Percentiles rank a stretch among this genome's conserved stretches.
Evolutionary conservation across 2,113 vertebrate species (phyloP).

Genomic region (Hippoglossus stenolepis): DNA sequence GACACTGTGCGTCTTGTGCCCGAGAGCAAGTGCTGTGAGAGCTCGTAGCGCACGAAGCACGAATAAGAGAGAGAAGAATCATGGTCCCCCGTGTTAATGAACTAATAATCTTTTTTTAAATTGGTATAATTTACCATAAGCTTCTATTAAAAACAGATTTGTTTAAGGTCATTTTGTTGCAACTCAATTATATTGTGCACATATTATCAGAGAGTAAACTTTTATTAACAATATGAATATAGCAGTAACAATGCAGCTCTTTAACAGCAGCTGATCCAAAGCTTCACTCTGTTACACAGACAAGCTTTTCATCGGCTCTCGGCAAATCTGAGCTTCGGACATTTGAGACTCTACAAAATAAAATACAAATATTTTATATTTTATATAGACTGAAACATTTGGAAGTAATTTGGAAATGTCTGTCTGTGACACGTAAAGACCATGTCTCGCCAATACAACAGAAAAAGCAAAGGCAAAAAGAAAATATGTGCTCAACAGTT

Average conservation of each 20-base stretch:
- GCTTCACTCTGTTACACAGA: no score
- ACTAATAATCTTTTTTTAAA: neutral
- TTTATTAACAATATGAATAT: no score
- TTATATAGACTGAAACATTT: neutral
- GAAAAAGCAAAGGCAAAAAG: neutral
- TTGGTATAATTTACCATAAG: neutral
- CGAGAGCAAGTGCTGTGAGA: slow-evolving; percentile 38
- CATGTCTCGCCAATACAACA: neutral
- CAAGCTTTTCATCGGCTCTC: no score
- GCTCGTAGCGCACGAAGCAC: neutral
- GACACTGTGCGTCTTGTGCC: slow-evolving; percentile 53
- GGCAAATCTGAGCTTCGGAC: no score
- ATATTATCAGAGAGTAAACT: no score
- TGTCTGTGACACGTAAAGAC: neutral
- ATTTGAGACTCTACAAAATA: no score
- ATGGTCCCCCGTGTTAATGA: slow-evolving; percentile 5
- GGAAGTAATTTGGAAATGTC: neutral
- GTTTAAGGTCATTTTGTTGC: neutral
- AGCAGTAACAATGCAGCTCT: neutral
- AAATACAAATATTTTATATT: neutral
- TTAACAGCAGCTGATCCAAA: neutral
- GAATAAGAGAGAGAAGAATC: slow-evolving; percentile 1
- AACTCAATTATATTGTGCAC: no score
- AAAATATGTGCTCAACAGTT: neutral
- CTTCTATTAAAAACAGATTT: neutral